Evolutionary conservation across 2,113 vertebrate species (phyloP), one percentile per base, ranked within the genome.

Genomic region (Osmerus mordax): DNA sequence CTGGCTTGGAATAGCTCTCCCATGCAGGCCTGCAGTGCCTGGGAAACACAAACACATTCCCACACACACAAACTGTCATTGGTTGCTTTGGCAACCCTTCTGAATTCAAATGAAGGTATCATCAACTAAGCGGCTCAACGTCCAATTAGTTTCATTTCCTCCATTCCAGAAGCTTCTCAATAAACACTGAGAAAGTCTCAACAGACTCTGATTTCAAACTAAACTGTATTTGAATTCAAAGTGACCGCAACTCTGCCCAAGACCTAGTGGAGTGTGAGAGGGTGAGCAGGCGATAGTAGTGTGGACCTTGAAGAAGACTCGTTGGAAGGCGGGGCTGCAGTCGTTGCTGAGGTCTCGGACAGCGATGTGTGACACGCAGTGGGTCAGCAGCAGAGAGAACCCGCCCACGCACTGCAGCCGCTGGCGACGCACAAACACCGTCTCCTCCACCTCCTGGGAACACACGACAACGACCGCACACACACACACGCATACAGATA

Each of bases 381-480:
- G 94, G 3, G 95, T 88, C 0, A 98, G 86, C 53, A 97, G 78
- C 55, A 97, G 90, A 47, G 93, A 81, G 65, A 96, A 95, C 16
- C 89, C 83, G 3, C 95, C 95, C 21, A 87, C 92, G 0, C 92
- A 95, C 16, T 88, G 84, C 64, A 97, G 88, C 80, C 91, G 91
- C 63, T 93, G 92, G 56, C 90, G 88, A 5, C 85, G 88, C 47
- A 97, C 12, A 64, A 94, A 96, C 9, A 97, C 84, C 0, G 63
- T 92, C 58, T 82, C 83, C 77, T 91, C 75, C 4, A 87, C 79
- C 4, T 88, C 83, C 95, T 98, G 83, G 59, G 59, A 76, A 74
- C 47, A 53, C 6, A 64, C 15, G n/a, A 25, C 41, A 64, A 21
- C 8, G 15, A 59, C 18, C 52, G 32, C 36, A 16, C 21, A 12